Evolutionary conservation across 30 jellyfish, hydroid and myxozoan genomes (phyloP).

Genomic region (Calvadosia cruxmelitensis): DNA sequence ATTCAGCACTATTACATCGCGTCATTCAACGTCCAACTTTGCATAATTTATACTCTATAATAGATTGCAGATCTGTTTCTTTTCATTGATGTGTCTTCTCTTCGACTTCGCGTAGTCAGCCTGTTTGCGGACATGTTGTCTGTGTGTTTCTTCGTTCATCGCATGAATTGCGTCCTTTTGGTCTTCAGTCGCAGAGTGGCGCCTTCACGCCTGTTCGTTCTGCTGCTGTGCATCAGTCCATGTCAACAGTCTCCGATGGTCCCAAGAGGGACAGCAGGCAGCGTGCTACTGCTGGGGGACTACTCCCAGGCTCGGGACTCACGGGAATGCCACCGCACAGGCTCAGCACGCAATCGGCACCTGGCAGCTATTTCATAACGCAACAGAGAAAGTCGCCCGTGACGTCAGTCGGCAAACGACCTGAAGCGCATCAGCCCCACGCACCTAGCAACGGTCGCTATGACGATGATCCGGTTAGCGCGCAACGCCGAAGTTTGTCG

Average conservation of each 20-base stretch:
- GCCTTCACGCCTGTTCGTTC: background rate
- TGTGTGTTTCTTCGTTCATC: too few species aligned
- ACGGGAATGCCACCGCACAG: background rate
- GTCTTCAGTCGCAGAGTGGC: background rate
- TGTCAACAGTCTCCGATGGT: background rate
- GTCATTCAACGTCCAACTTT: too few species aligned
- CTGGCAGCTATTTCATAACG: background rate
- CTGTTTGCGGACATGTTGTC: constrained; percentile 6
- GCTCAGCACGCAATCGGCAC: background rate
- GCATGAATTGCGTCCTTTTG: too few species aligned
- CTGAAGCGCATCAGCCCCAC: background rate
- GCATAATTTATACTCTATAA: too few species aligned
- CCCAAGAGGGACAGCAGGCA: background rate
- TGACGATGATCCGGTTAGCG: background rate
- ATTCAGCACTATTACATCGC: too few species aligned
- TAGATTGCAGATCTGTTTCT: too few species aligned
- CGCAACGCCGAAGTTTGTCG: background rate
- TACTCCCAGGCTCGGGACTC: background rate
- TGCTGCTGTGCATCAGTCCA: background rate
- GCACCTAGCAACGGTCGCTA: background rate
- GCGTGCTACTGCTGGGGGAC: background rate
- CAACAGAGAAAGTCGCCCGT: background rate
- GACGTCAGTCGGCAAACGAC: background rate
- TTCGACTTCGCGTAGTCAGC: too few species aligned
- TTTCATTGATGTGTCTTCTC: too few species aligned